Evolutionary conservation across 2,113 vertebrate genomes (phyloP).

Genomic region (Hoplias malabaricus): DNA sequence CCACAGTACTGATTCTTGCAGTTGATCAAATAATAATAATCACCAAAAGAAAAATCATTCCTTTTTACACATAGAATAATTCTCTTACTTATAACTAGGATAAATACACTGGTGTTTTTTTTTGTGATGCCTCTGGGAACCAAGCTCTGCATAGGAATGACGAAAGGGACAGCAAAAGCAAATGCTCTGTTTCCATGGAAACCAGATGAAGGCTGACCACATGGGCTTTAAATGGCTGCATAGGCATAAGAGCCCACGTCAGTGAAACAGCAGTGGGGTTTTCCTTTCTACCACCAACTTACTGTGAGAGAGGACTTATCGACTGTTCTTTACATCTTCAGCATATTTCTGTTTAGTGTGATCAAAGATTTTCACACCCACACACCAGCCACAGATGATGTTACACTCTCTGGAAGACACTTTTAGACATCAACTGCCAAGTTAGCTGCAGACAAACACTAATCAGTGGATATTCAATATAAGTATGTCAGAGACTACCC

Average conservation of each 20-base stretch:
- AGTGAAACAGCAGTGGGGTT: conserved; percentile 10
- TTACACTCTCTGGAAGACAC: neutral
- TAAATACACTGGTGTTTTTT: neutral
- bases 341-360: neutral
- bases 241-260: conserved; percentile 18
- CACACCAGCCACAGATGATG: neutral
- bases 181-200: conserved; percentile 53
- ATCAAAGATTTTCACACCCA: neutral
- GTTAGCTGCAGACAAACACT: neutral
- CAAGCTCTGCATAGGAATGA: conserved; percentile 69
- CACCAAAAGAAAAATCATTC: too few species aligned
- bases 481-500: too few species aligned
- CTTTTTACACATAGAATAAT: neutral
- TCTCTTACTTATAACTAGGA: neutral
- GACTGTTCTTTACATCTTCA: neutral
- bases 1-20: neutral
- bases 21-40: too few species aligned
- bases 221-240: conserved; percentile 40
- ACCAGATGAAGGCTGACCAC: conserved; percentile 38
- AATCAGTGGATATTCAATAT: neutral
- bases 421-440: neutral
- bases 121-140: conserved; percentile 29
- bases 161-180: conserved; percentile 40
- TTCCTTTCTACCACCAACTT: conserved; percentile 17
- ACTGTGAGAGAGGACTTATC: neutral